Evolutionary conservation across 2,113 vertebrate genomes (phyloP).

Genomic region (Ivindomyrus marchei): DNA sequence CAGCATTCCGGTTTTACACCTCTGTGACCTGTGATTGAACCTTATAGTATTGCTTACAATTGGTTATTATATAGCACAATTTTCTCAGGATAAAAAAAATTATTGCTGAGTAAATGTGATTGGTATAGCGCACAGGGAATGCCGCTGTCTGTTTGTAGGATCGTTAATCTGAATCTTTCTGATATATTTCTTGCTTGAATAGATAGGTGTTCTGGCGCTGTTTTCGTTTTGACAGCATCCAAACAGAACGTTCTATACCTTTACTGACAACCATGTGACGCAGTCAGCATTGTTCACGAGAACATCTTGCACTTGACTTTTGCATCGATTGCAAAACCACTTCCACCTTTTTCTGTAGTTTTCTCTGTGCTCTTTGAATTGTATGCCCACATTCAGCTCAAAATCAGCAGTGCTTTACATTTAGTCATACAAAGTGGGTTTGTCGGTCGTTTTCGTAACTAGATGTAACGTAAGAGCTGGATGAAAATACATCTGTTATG

Average conservation of each 20-base stretch:
- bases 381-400: not conserved
- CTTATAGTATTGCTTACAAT: not conserved
- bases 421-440: not conserved
- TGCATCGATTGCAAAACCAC: slow-evolving; percentile 1
- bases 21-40: not conserved
- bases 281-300: not conserved
- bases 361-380: not conserved
- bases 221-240: not conserved
- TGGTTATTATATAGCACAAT: not conserved
- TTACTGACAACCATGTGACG: not conserved
- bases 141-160: not conserved
- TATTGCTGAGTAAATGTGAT: not conserved
- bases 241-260: not conserved
- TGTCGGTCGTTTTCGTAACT: not conserved
- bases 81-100: not conserved
- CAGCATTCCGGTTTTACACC: not conserved
- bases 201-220: not conserved
- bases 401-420: not conserved
- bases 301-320: not conserved
- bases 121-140: not conserved
- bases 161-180: not conserved
- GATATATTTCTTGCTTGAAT: not conserved
- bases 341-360: not conserved
- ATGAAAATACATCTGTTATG: not conserved
- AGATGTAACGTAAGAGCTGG: not conserved